Evolutionary conservation across 2,888 invertebrate genomes (phyloP), one percentile per base, ranked within the genome.

Genomic region (Tipula lateralis): DNA sequence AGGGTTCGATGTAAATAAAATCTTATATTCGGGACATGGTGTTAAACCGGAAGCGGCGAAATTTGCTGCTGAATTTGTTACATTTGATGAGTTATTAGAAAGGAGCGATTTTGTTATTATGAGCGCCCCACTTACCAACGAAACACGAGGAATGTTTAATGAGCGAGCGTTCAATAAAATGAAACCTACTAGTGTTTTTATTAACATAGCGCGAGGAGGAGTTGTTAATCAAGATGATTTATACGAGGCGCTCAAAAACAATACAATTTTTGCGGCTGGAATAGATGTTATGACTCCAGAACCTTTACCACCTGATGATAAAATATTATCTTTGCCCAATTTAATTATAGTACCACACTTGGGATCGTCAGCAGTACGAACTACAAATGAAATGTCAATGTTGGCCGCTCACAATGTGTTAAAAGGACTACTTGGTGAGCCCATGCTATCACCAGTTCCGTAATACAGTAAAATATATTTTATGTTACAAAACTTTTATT

Each of bases 201-300:
- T 95, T 1, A 95, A 95, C 88, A 91, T 93, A 30, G 92, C 93
- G 85, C 89, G 93, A 80, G 93, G 93, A 93, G 93, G 91, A 84
- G 90, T 95, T n/a, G 92, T 96, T 0, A 94, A 97, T 86, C 97
- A 97, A 88, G 93, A 95, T 0, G 97, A 95, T 85, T 90, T 99
- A 30, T 93, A 95, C 84, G 92, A 93, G 84, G 97, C 97, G 0
- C 90, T 99, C 84, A 93, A 93, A 87, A 91, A 91, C 50, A 93
- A 93, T 0, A 91, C 92, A 86, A 97, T 98, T 86, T 95, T 94
- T 88, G 95, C 95, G 0, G 98, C 98, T 0, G 98, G 97, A 0
- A 91, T 99, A 1, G 98, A 99, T 89, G 98, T 98, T 2, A 96
- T 95, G 87, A 93, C 94, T 0, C 98, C 98, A 0, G 98, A 99